Conservation (phyloP, 2,797 vertebrate genomes). For the Leptodactylus fallax region DNA sequence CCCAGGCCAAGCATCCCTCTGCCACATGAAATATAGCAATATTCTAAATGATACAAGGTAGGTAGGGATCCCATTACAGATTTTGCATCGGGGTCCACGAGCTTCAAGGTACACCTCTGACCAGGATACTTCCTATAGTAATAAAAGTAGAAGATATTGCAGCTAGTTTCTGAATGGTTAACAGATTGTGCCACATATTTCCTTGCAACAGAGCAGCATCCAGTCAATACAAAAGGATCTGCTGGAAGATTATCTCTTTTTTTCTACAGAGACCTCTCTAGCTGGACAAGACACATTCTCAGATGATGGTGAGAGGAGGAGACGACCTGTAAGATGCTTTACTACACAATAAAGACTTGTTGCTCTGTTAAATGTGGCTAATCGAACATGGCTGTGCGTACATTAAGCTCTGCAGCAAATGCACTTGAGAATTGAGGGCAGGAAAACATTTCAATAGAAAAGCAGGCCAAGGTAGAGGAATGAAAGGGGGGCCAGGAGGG, state of each 20-base stretch:
- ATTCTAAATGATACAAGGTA: no score
- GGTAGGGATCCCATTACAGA: no score
- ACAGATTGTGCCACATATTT: neutral
- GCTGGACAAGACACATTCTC: neutral
- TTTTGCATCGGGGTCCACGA: no score
- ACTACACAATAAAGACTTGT: constrained; percentile 66
- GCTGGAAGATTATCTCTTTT: neutral
- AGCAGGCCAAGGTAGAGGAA: constrained; percentile 4
- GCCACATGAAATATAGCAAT: no score
- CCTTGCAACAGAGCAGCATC: neutral
- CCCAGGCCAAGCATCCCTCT: no score
- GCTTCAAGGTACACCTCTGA: no score
- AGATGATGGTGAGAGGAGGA: constrained; percentile 56
- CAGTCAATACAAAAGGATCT: neutral
- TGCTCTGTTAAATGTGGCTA: constrained; percentile 72
- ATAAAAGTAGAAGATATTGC: no score
- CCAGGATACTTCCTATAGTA: no score
- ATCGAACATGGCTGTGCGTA: constrained; percentile 67
- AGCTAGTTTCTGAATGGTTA: neutral
- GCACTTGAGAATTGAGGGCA: constrained; percentile 45
- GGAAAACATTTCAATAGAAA: constrained; percentile 44
- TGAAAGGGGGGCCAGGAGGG: neutral
- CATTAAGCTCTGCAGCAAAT: constrained; percentile 68
- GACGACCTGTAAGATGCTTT: constrained; percentile 70
- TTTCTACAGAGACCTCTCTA: neutral